phyloP scores from a whole-genome alignment of 2,888 invertebrate genomes.

The Apodemia hepburni region DNA sequence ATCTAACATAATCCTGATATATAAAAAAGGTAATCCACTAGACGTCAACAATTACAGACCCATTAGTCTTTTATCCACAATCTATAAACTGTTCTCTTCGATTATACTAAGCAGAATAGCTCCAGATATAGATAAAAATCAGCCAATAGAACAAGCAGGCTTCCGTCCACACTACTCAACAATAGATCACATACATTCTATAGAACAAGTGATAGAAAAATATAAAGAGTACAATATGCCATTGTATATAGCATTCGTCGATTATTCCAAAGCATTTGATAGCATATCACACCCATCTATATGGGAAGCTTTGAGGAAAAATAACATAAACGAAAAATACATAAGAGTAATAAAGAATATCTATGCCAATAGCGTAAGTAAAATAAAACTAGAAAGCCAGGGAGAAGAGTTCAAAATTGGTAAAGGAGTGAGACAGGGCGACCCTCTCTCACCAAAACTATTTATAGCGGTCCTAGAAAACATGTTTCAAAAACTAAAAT shows the following conservation, averaged over 20 bases:
- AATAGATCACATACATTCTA: neutral
- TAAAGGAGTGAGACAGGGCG: no score
- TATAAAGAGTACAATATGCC: neutral
- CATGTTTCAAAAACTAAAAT: no score
- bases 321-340: no score
- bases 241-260: conserved; percentile 1
- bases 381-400: no score
- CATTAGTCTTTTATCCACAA: neutral
- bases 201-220: neutral
- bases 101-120: neutral
- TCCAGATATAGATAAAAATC: neutral
- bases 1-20: neutral
- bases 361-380: no score
- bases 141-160: neutral
- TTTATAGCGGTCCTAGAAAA: no score
- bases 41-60: neutral
- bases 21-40: neutral
- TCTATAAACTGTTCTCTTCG: neutral
- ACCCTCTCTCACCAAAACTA: no score
- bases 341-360: no score
- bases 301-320: no score
- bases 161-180: neutral
- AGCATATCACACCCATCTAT: neutral
- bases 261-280: neutral
- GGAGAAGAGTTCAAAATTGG: no score